Evolutionary conservation across 1,140 invertebrate genomes (phyloP).

Genomic region (Philopotamus ludificatus): DNA sequence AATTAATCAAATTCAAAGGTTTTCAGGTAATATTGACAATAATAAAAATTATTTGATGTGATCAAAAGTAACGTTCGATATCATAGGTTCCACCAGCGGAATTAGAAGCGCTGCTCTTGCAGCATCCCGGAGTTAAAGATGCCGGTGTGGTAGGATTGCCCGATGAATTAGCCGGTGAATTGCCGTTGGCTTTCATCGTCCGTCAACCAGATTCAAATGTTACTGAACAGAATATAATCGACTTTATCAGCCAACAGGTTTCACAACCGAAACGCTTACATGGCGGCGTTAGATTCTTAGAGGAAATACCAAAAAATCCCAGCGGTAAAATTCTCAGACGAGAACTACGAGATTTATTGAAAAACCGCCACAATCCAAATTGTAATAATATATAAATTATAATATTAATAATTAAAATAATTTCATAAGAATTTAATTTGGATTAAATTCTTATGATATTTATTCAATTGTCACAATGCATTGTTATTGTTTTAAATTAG

Average conservation of each 20-base stretch:
- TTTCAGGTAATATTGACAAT: conserved; percentile 61
- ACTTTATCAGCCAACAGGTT: conserved; percentile 56
- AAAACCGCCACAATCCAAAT: background rate
- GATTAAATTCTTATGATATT: background rate
- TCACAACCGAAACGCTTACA: conserved; percentile 59
- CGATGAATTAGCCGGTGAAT: conserved; percentile 64
- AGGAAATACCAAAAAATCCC: conserved; percentile 66
- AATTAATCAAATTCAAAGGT: conserved; percentile 79
- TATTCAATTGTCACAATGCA: background rate
- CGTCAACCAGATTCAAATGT: conserved; percentile 51
- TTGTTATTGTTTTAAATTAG: background rate
- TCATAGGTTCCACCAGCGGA: conserved; percentile 74
- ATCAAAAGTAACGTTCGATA: background rate
- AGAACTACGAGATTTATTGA: conserved; percentile 50
- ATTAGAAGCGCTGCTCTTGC: conserved; percentile 72
- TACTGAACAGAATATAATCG: conserved; percentile 54
- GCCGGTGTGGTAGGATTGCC: conserved; percentile 76
- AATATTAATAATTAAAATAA: too few species aligned
- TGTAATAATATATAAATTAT: conserved; percentile 3
- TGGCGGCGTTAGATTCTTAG: conserved; percentile 66
- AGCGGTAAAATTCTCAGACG: conserved; percentile 68
- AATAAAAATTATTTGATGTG: background rate
- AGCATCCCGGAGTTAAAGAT: conserved; percentile 67
- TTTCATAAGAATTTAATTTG: background rate
- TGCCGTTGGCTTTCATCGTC: conserved; percentile 67